Percentiles rank a stretch among this genome's conserved stretches.
phyloP scores from a whole-genome alignment of 2,113 vertebrate species.

The Chlorocebus sabaeus region DNA sequence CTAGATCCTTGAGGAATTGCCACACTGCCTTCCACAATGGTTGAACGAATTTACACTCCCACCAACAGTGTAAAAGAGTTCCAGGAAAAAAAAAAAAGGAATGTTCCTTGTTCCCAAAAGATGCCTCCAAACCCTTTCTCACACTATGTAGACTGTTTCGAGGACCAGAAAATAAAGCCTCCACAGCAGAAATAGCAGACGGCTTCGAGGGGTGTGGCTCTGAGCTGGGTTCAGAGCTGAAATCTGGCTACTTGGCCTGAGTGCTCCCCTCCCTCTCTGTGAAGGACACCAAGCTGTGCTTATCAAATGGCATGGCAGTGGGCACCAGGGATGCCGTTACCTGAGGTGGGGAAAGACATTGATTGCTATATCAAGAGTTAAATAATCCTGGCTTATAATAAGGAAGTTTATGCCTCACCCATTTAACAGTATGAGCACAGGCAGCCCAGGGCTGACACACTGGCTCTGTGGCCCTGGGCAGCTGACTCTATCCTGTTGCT shows the following conservation, averaged over 20 bases:
- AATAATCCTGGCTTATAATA: not conserved
- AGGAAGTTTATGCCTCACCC: not conserved
- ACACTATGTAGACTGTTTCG: not conserved
- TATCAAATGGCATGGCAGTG: not conserved
- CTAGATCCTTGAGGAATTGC: too few species aligned
- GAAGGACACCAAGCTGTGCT: not conserved
- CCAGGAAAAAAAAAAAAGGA: not conserved
- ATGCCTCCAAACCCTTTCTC: not conserved
- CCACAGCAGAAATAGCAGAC: not conserved
- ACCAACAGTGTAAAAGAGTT: too few species aligned
- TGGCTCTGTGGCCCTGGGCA: not conserved
- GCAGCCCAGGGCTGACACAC: not conserved
- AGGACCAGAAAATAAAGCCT: not conserved
- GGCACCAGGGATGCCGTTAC: not conserved
- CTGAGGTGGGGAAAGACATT: not conserved
- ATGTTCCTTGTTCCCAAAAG: not conserved
- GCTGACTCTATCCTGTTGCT: not conserved
- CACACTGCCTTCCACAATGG: too few species aligned
- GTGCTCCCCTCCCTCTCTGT: not conserved
- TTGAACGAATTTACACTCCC: too few species aligned
- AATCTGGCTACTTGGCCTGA: not conserved
- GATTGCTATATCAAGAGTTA: not conserved
- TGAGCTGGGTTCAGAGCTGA: not conserved
- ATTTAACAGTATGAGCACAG: fast-evolving
- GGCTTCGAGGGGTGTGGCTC: not conserved